Base-by-base conservation (phyloP, 35 echinoderm and acorn worm genomes). In the Lytechinus variegatus region DNA sequence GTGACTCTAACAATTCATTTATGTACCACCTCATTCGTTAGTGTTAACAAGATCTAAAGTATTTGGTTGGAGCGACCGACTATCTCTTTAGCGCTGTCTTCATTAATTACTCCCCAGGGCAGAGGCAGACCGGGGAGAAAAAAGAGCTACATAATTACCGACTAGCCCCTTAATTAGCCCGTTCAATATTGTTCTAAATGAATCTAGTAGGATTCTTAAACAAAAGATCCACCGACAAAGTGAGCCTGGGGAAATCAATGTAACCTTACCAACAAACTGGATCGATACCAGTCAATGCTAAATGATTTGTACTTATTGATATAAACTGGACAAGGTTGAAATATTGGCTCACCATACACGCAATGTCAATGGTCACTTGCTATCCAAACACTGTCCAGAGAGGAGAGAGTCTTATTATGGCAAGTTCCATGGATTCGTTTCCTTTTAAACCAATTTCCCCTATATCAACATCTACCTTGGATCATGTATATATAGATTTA, bases 191-290 rank as follows among this genome's bases (percentile, higher is more conserved):
- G 52, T 44, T 90, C 88, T 21, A 90, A 54, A 90, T 90, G 28
- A 54, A 52, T 90, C 29, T 14, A 12, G 88, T 54, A 44, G 88
- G 9, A 33, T 33, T 90, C 88, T 90, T 90, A 12, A 54, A 54
- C 29, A 44, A 90, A 90, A 90, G 88, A 90, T 90, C 29, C 52
- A 44, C 88, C 88, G 88, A 90, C 88, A 90, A 90, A 90, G 88
- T 54, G 29, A 21, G 88, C 11, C 4, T 13, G 88, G 66, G 24
- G 88, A 90, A 90, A 90, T 90, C 88, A 90, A 90, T 90, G 88
- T 90, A n/a, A 54, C 88, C 88, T 90, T 54, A 90, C 52, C 88
- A 21, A 90, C 88, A 29, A 12, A 6, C n/a, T 52, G 9, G 29
- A 44, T 90, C 88, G 52, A 52, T 52, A 33, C 5, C 52, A 90